A percentile compares a stretch with the other conserved stretches of the same genome.
phyloP scores from a whole-genome alignment of 1,140 invertebrate genomes.

The Bombus waltoni region DNA sequence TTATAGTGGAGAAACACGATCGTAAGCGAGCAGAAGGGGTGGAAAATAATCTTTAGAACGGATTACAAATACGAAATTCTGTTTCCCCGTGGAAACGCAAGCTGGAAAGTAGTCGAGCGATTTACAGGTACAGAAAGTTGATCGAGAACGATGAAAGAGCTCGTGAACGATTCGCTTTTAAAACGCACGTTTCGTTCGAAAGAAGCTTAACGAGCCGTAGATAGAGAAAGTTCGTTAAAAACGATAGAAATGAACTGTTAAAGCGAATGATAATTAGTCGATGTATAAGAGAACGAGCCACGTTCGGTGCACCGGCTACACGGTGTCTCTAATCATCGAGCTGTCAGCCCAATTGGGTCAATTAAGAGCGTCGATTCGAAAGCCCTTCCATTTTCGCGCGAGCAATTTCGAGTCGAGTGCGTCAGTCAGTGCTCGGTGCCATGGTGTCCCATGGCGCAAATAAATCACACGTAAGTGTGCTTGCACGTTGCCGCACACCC shows the following conservation, averaged over 20 bases:
- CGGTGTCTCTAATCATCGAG: conserved; percentile 45
- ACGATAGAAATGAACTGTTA: not conserved
- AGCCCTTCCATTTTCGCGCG: conserved; percentile 63
- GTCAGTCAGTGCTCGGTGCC: conserved; percentile 38
- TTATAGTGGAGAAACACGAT: too few relatives aligned
- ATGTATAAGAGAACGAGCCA: not conserved
- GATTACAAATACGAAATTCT: too few relatives aligned
- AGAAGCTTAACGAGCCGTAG: not conserved
- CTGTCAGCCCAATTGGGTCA: conserved; percentile 42
- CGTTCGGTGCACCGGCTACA: not conserved
- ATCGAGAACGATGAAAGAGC: too few relatives aligned
- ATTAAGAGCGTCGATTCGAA: conserved; percentile 61
- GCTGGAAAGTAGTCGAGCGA: too few relatives aligned
- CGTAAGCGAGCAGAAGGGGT: too few relatives aligned
- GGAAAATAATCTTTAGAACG: too few relatives aligned
- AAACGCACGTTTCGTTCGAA: not conserved
- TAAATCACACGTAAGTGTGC: conserved; percentile 51
- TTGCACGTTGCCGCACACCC: conserved; percentile 1
- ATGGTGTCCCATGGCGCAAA: conserved; percentile 54
- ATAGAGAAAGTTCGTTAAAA: not conserved
- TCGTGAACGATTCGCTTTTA: too few relatives aligned
- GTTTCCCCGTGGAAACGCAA: too few relatives aligned
- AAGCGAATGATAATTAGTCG: conserved; percentile 8
- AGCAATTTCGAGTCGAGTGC: conserved; percentile 60
- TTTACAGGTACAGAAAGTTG: too few relatives aligned